Evolutionary conservation across 2,888 invertebrate species (phyloP), one percentile per base, ranked within the genome.

Genomic region (Lumbricus terrestris): DNA sequence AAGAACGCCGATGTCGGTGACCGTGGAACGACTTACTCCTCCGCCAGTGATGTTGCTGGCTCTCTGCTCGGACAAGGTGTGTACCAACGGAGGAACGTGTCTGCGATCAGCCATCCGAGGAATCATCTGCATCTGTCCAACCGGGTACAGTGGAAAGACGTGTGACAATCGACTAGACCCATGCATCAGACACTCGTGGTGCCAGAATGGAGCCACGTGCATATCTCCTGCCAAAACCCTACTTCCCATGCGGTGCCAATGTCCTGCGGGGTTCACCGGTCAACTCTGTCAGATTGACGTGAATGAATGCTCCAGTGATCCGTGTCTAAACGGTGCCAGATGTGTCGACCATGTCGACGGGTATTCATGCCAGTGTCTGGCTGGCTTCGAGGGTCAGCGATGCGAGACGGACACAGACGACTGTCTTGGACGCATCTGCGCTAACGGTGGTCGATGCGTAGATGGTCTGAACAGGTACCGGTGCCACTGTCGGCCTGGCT

Each of bases 401-500:
- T 85, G 85, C 35, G 85, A 85, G 85, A 85, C 33, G 34, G 23
- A 85, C 85, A 37, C 37, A 6, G 85, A 85, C 85, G 85, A 85
- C 85, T 85, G 85, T 35, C 85, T 85, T 29, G 85, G 85, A 1
- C 85, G 85, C 35, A 37, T 85, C 85, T 85, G 85, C 85, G 85
- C 85, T 35, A 85, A 85, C 18, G 85, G 85, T 37, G 85, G 85
- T 11, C 85, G 85, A 11, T 85, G 85, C 35, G 23, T 85, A 34
- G 85, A 85, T 35, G 85, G 85, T 35, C 85, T 85, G 20, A 85
- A 85, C 85, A 34, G 85, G 35, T 85, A 85, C 37, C 85, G 85
- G 35, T 85, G 85, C 85, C 85, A 35, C 6, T 85, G 85, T 85
- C 85, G 35, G 85, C 34, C 85, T 23, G 85, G 85, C 35, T 85